phyloP scores from a whole-genome alignment of 2,113 vertebrate species.

The Falcunculus frontatus region DNA sequence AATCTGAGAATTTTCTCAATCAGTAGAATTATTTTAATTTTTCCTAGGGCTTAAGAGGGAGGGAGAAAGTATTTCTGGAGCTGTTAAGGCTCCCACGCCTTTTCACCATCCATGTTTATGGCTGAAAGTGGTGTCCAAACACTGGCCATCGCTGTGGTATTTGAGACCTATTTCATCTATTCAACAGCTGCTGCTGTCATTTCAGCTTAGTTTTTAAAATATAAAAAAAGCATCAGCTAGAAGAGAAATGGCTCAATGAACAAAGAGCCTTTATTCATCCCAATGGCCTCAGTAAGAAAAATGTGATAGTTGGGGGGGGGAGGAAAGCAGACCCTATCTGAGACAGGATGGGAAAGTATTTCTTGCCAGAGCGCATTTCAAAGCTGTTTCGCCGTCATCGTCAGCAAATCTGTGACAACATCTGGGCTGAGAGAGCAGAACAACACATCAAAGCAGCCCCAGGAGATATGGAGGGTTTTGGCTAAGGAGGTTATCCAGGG shows the following conservation, averaged over 20 bases:
- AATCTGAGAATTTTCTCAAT: not conserved
- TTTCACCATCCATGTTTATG: not conserved
- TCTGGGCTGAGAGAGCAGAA: constrained; percentile 21
- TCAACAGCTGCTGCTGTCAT: not conserved
- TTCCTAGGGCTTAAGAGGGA: not conserved
- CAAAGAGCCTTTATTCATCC: constrained; percentile 11
- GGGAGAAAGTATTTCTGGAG: not conserved
- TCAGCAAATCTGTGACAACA: not conserved
- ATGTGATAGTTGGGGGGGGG: not conserved
- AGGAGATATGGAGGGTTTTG: not conserved
- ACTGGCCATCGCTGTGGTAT: fast-evolving
- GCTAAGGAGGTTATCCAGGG: constrained; percentile 2
- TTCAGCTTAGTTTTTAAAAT: not conserved
- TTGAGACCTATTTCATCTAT: not conserved
- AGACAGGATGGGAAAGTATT: constrained; percentile 16
- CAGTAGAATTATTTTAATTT: not conserved
- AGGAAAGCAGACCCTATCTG: not conserved
- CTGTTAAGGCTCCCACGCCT: not conserved
- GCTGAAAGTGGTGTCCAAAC: not conserved
- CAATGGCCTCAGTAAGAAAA: not conserved
- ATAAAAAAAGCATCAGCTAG: not conserved
- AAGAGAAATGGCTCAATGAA: not conserved
- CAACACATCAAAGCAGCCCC: constrained; percentile 21
- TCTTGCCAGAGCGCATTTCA: not conserved
- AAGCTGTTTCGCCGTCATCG: not conserved